Conservation (phyloP, 1,140 invertebrate genomes). For the Scaptomyza montana region DNA sequence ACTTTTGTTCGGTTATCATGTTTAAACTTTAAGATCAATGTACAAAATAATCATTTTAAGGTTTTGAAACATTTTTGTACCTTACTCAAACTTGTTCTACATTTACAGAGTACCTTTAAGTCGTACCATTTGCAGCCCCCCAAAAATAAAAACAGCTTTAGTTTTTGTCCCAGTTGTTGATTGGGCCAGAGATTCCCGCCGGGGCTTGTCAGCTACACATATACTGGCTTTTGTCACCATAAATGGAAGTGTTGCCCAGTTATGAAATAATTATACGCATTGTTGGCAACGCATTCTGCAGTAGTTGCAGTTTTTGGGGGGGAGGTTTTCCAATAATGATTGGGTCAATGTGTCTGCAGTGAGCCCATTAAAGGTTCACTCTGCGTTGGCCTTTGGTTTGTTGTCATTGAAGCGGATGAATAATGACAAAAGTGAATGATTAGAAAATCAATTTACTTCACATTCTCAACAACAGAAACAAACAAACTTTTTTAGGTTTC, state of each 20-base stretch:
- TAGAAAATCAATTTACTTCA: conserved; percentile 27
- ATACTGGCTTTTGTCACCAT: conserved; percentile 71
- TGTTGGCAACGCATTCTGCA: conserved; percentile 19
- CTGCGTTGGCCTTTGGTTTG: not conserved
- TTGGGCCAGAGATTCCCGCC: conserved; percentile 31
- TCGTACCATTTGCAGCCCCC: not conserved
- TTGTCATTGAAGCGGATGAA: conserved; percentile 10
- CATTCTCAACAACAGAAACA: conserved; percentile 14
- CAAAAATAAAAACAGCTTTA: no score
- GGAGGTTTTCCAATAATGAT: conserved; percentile 38
- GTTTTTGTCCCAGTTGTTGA: conserved; percentile 52
- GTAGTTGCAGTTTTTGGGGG: no score
- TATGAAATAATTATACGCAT: conserved; percentile 77
- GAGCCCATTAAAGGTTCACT: conserved; percentile 8
- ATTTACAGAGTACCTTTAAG: not conserved
- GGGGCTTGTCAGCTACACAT: conserved; percentile 47
- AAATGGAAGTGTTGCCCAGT: conserved; percentile 70
- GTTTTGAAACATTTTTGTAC: not conserved
- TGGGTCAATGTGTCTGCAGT: conserved; percentile 41
- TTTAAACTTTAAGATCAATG: no score
- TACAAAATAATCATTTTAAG: no score
- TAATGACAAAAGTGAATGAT: not conserved
- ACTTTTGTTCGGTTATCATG: no score
- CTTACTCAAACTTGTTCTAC: no score
- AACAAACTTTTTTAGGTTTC: conserved; percentile 23